Percentiles rank a stretch among this genome's conserved stretches.
These are phyloP conservation scores for Brachionus koreanus DNA, from an alignment of 1,140 invertebrate species.

Conservation along the genomic window DNA sequence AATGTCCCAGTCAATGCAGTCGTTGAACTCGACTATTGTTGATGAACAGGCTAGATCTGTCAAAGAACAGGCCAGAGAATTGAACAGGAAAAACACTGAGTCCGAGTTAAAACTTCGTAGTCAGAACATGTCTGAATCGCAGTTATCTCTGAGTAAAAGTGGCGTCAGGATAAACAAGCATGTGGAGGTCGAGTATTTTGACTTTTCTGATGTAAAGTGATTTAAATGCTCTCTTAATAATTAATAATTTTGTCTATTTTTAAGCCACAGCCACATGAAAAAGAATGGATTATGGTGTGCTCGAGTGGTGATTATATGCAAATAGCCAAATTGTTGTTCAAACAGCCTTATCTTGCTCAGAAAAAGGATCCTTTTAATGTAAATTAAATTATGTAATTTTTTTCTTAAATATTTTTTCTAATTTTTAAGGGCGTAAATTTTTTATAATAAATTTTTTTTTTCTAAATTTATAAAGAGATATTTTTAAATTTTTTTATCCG, in stretches of 20 bases:
- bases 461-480: background rate
- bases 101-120: background rate
- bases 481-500: background rate
- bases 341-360: conserved; percentile 34
- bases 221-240: background rate
- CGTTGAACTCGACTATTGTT: background rate
- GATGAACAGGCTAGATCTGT: conserved; percentile 8
- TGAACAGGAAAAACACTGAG: conserved; percentile 28
- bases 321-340: conserved; percentile 27
- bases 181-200: background rate
- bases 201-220: conserved; percentile 4
- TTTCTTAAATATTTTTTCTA: background rate
- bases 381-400: background rate
- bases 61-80: conserved; percentile 39
- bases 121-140: background rate
- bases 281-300: conserved; percentile 40
- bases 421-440: background rate
- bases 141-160: background rate
- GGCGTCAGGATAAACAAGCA: background rate
- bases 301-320: conserved; percentile 37
- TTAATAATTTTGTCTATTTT: background rate
- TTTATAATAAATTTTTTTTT: background rate
- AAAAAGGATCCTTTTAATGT: conserved; percentile 44
- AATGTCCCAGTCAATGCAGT: background rate
- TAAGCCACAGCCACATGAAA: background rate